These are phyloP conservation scores for Lasioglossum pauxillum DNA, from an alignment of 2,888 invertebrate species.

Conservation along the genomic window DNA sequence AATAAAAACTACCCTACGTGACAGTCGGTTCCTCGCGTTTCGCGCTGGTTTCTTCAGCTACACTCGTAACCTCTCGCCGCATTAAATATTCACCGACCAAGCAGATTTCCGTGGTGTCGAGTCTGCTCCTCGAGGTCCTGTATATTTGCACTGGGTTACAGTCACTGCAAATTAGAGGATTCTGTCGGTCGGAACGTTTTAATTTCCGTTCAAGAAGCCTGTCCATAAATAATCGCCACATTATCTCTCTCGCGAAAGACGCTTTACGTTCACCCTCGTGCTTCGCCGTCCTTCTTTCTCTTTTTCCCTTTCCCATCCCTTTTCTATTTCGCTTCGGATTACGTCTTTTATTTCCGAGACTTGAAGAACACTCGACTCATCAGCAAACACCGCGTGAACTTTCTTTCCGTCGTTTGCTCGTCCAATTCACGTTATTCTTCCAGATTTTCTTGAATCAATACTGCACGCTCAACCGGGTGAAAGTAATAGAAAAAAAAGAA, in stretches of 20 bases:
- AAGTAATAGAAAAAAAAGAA: neutral
- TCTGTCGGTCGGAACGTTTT: conserved; percentile 41
- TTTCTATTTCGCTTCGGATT: neutral
- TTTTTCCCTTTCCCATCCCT: neutral
- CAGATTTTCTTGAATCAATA: conserved; percentile 14
- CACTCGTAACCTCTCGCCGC: conserved; percentile 11
- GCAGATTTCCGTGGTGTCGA: conserved; percentile 1
- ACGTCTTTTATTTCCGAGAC: conserved; percentile 1
- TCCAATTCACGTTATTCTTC: neutral
- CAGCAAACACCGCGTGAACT: conserved; percentile 20
- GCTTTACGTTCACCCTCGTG: neutral
- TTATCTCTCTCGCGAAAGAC: neutral
- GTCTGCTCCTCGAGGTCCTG: conserved; percentile 16
- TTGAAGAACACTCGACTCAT: conserved; percentile 15
- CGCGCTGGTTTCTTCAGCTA: neutral
- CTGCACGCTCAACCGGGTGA: neutral
- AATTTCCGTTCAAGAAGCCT: conserved; percentile 38
- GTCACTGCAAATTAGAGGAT: conserved; percentile 34
- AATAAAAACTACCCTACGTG: neutral
- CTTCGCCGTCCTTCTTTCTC: neutral
- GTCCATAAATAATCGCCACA: conserved; percentile 21
- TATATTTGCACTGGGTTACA: conserved; percentile 34
- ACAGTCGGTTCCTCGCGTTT: neutral
- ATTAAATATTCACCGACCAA: conserved; percentile 50
- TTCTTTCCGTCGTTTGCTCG: conserved; percentile 16